These are phyloP conservation scores for Nephrotoma flavescens DNA, from an alignment of 2,888 invertebrate genomes.

Conservation along the genomic window DNA sequence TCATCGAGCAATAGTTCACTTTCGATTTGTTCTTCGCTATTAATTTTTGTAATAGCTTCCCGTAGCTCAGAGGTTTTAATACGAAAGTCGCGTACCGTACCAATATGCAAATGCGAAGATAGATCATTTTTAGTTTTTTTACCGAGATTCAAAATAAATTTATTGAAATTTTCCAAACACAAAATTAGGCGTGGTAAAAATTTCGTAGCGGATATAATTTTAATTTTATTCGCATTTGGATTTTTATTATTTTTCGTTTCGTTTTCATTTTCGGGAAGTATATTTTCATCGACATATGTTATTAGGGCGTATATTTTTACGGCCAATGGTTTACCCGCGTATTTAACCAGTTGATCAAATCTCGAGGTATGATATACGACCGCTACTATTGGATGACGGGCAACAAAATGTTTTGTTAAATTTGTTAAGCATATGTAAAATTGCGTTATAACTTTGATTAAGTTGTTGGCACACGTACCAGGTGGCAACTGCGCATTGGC, in stretches of 20 bases:
- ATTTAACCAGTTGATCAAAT: slow-evolving; percentile 35
- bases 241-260: slow-evolving; percentile 25
- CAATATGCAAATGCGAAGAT: slow-evolving; percentile 39
- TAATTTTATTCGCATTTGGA: slow-evolving; percentile 31
- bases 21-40: slow-evolving; percentile 13
- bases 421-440: slow-evolving; percentile 39
- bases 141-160: slow-evolving; percentile 38
- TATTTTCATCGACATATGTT: slow-evolving; percentile 37
- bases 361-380: slow-evolving; percentile 20
- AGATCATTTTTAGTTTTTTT: slow-evolving; percentile 40
- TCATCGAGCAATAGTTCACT: neutral
- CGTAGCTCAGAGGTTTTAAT: slow-evolving; percentile 36
- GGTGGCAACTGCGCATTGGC: slow-evolving; percentile 36
- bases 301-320: slow-evolving; percentile 39
- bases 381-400: slow-evolving; percentile 29
- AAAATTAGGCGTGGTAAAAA: slow-evolving; percentile 44
- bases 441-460: slow-evolving; percentile 39
- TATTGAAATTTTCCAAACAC: slow-evolving; percentile 46
- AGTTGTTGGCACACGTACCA: slow-evolving; percentile 37
- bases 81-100: slow-evolving; percentile 45
- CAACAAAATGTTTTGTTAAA: slow-evolving; percentile 43
- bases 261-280: slow-evolving; percentile 18
- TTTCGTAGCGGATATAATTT: slow-evolving; percentile 42
- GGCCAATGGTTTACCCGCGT: slow-evolving; percentile 40
- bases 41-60: slow-evolving; percentile 35